phyloP scores from a whole-genome alignment of 2,113 vertebrate genomes.

The Crypturellus undulatus region DNA sequence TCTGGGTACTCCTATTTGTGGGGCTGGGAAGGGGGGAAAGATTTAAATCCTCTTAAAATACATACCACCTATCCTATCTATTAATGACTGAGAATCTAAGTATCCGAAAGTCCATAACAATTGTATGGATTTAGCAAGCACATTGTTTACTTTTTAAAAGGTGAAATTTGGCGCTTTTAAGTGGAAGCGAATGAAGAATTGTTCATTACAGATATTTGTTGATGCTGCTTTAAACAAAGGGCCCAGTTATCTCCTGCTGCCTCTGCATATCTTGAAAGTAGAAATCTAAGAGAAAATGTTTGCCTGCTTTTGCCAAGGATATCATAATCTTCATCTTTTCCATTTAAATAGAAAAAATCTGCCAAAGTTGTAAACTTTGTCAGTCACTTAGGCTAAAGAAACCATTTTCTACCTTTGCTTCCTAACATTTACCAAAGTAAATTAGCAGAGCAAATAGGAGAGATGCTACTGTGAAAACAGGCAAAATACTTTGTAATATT shows the following conservation, averaged over 20 bases:
- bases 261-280: neutral
- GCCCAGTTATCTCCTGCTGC: neutral
- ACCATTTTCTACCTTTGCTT: neutral
- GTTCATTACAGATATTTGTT: neutral
- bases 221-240: neutral
- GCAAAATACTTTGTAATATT: neutral
- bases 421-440: neutral
- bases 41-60: neutral
- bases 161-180: neutral
- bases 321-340: neutral
- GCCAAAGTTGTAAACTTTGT: neutral
- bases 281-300: neutral
- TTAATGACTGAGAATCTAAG: neutral
- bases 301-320: neutral
- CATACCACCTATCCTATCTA: neutral
- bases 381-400: neutral
- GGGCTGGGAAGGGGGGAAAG: too few species aligned
- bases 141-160: neutral
- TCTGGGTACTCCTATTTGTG: too few species aligned
- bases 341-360: neutral
- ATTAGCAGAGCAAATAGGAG: too few species aligned
- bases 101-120: neutral
- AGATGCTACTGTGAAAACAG: neutral
- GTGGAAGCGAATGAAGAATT: neutral
- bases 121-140: neutral